These are phyloP conservation scores for Melanogrammus aeglefinus DNA, from an alignment of 2,797 vertebrate species.

Conservation along the genomic window DNA sequence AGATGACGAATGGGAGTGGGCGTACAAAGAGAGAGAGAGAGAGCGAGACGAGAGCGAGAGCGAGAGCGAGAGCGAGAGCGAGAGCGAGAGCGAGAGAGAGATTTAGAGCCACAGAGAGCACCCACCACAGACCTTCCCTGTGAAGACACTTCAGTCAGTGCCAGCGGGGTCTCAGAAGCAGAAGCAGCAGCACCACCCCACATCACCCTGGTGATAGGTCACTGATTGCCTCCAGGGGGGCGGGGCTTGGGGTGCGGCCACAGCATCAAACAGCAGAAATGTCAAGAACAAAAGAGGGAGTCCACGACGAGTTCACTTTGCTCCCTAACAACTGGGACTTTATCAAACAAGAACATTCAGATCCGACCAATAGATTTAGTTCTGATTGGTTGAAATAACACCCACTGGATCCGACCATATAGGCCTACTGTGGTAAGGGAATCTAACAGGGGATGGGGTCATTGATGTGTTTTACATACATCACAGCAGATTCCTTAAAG, in stretches of 20 bases:
- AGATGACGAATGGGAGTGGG: not conserved
- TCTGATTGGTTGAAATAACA: not conserved
- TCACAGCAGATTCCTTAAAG: too few species aligned
- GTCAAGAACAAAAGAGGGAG: not conserved
- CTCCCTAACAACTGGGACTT: not conserved
- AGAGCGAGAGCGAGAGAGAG: not conserved
- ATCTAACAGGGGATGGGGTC: not conserved
- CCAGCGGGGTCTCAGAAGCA: not conserved
- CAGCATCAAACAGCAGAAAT: not conserved
- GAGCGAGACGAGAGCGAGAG: not conserved
- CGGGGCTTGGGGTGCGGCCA: not conserved
- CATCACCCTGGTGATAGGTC: not conserved
- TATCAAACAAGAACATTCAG: not conserved
- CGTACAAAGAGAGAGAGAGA: not conserved
- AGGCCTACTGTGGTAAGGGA: not conserved
- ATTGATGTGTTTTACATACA: too few species aligned
- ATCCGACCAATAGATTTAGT: not conserved
- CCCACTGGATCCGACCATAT: not conserved
- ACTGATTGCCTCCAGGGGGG: not conserved
- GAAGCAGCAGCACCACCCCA: not conserved
- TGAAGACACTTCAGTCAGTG: not conserved
- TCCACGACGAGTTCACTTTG: not conserved
- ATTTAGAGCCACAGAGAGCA: not conserved
- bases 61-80: not conserved
- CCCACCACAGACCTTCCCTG: not conserved